These are phyloP conservation scores for Clarias magur DNA, from an alignment of 2,113 vertebrate species.

Conservation along the genomic window DNA sequence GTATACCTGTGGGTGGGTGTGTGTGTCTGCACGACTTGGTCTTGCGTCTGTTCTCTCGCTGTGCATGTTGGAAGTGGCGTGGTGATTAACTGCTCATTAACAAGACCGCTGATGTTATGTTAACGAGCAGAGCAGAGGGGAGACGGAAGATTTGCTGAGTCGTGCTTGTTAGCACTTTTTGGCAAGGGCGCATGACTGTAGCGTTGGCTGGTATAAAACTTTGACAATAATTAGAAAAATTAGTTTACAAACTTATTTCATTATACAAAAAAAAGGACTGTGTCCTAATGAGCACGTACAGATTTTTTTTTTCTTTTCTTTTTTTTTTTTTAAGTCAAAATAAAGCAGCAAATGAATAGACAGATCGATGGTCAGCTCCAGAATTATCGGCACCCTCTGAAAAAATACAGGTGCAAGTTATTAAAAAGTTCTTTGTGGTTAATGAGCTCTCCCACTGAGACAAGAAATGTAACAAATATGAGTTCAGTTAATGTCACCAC, in stretches of 20 bases:
- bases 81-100: conserved; percentile 41
- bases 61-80: conserved; percentile 28
- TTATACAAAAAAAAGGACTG: not conserved
- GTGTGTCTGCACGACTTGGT: not conserved
- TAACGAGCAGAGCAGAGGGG: conserved; percentile 10
- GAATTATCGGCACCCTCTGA: not conserved
- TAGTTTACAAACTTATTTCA: not conserved
- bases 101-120: conserved; percentile 7
- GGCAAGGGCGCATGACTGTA: not conserved
- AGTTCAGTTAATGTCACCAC: not conserved
- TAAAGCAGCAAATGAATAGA: not conserved
- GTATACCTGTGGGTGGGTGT: not conserved
- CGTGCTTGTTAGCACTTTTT: conserved; percentile 19
- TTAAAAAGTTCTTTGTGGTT: not conserved
- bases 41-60: conserved; percentile 2
- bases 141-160: not conserved
- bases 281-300: not conserved
- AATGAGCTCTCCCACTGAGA: not conserved
- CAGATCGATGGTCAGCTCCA: not conserved
- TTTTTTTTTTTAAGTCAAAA: not conserved
- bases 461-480: not conserved
- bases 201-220: not conserved
- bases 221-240: not conserved
- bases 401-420: not conserved
- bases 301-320: too few relatives aligned